Evolutionary conservation across 2,797 vertebrate genomes (phyloP).

Genomic region (Acrossocheilus wenchowensis): DNA sequence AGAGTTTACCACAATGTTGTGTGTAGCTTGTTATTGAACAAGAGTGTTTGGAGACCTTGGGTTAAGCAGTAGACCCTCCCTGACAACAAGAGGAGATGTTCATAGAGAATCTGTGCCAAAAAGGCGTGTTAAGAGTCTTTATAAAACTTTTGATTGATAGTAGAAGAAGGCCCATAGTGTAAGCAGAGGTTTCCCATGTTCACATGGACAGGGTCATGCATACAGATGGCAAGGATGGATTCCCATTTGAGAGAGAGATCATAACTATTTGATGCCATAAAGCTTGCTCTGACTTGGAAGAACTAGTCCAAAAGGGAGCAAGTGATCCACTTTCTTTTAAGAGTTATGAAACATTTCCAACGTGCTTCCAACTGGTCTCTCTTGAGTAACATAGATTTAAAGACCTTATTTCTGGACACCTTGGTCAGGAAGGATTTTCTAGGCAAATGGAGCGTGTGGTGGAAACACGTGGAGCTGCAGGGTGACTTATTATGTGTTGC

Average conservation of each 20-base stretch:
- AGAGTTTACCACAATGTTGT: not conserved
- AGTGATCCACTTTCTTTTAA: constrained; percentile 10
- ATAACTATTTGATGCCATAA: constrained; percentile 13
- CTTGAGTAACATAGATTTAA: constrained; percentile 22
- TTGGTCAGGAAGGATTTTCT: constrained; percentile 21
- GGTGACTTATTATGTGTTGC: constrained; percentile 18
- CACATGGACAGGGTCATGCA: not conserved
- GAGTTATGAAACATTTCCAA: constrained; percentile 20
- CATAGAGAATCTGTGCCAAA: constrained; percentile 60
- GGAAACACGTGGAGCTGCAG: not conserved
- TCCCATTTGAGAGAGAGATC: not conserved
- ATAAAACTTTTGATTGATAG: constrained; percentile 44
- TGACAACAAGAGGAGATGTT: constrained; percentile 45
- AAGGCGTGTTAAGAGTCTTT: constrained; percentile 36
- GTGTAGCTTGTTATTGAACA: not conserved
- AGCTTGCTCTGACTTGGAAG: not conserved
- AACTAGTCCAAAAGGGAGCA: not conserved
- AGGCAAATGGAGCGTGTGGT: not conserved
- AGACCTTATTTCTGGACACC: constrained; percentile 8
- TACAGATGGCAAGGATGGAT: not conserved
- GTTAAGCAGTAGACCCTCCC: constrained; percentile 37
- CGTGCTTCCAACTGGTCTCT: not conserved
- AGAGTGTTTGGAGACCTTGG: constrained; percentile 26
- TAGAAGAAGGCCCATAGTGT: not conserved
- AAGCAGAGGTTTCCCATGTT: not conserved